Base-by-base conservation (phyloP, 1,140 invertebrate species). In the Eubasilissa regina region DNA sequence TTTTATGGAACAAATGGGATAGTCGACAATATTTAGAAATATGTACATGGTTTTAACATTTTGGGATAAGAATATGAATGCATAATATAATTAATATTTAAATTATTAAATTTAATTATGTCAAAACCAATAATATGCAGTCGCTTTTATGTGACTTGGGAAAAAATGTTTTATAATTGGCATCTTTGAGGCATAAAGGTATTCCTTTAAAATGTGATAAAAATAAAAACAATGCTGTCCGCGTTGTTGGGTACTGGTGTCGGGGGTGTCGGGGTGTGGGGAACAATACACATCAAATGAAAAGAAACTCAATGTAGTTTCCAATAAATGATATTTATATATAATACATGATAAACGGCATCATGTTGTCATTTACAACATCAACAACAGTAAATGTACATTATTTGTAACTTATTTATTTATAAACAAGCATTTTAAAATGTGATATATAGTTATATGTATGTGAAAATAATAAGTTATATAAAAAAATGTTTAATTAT, bases 391-490 rank as follows among this genome's bases (percentile, higher is more conserved):
- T 78, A 73, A 78, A 78, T 78, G 53, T 73, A 78, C 55, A 78
- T 62, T 77, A 70, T 47, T 64, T 62, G 25, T 75, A 60, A 62
- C 9, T 60, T n/a, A 51, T 60, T 60, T 77, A 77, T 58, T 60
- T 81, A 79, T 73, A 60, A 70, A 75, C 55, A 81, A 81, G 73
- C 66, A 81, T 68, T 81, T 51, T 75, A 35, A 74, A 62, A 62
- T 75, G 68, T 80, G 79, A 76, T 73, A 64, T 48, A 80, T 56
- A 47, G 25, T 58, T 51, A 47, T 60, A 72, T 25, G 17, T 62
- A 74, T 62, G 60, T 19, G 72, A 70, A 25, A 68, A 77, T 58
- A 73, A 79, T 81, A 73, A 78, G 60, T 78, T 78, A 78, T 78
- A 70, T 72, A 68, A 78, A 78, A 72, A 78, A 35, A 43, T 55